A percentile compares a stretch with the other conserved stretches of the same genome.
These are phyloP conservation scores for Antennarius maculatus DNA, from an alignment of 2,797 vertebrate species.

Conservation along the genomic window DNA sequence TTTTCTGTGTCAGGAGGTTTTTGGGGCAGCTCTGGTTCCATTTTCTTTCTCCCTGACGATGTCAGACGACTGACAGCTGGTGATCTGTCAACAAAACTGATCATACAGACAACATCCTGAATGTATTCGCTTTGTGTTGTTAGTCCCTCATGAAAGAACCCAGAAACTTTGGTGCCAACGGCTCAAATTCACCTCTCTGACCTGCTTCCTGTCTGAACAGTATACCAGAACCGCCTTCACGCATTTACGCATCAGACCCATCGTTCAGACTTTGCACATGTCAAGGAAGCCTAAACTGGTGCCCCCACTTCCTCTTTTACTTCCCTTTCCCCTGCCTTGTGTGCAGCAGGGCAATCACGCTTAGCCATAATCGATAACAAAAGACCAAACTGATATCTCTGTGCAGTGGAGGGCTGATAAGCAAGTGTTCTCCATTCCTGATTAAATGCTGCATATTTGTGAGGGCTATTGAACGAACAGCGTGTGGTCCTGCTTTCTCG, in stretches of 20 bases:
- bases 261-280: too few relatives aligned
- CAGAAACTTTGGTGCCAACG: too few relatives aligned
- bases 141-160: conserved; percentile 15
- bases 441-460: conserved; percentile 64
- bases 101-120: neutral
- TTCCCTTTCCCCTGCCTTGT: conserved; percentile 36
- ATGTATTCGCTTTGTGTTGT: neutral
- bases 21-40: neutral
- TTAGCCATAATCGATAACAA: conserved; percentile 72
- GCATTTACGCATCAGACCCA: too few relatives aligned
- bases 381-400: conserved; percentile 69
- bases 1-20: neutral
- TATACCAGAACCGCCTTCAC: too few relatives aligned
- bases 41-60: neutral
- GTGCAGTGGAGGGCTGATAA: conserved; percentile 67
- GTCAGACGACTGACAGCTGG: too few relatives aligned
- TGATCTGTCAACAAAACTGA: too few relatives aligned
- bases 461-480: conserved; percentile 63
- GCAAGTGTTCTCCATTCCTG: conserved; percentile 66
- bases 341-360: conserved; percentile 63
- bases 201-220: too few relatives aligned
- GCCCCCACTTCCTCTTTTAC: conserved; percentile 33
- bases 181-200: conserved; percentile 5
- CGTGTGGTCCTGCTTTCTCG: conserved; percentile 69
- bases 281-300: too few relatives aligned